Percentiles rank a stretch among this genome's conserved stretches.
Evolutionary conservation across 92 coral and sea anemone species (phyloP).

Genomic region (Parazoanthus swiftii): DNA sequence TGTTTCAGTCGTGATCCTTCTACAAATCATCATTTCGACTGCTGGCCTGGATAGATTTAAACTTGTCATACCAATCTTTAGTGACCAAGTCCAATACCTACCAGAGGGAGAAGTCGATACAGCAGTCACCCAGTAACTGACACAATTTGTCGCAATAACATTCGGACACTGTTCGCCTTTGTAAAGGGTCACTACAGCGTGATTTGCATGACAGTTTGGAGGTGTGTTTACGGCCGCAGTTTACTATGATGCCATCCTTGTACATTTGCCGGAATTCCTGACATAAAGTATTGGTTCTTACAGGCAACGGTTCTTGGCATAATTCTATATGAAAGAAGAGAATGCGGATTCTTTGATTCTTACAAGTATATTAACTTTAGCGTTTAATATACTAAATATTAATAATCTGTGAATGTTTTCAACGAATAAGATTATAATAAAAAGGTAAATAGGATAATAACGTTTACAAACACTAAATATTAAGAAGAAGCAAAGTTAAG

Average conservation of each 20-base stretch:
- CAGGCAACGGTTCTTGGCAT: neutral
- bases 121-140: neutral
- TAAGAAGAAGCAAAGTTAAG: too few species aligned
- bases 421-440: too few species aligned
- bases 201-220: neutral
- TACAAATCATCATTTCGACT: too few species aligned
- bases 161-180: neutral
- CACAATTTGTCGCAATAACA: constrained; percentile 11
- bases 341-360: too few species aligned
- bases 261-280: constrained; percentile 1
- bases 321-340: neutral
- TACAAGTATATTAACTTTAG: too few species aligned
- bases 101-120: constrained; percentile 7
- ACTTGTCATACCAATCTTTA: too few species aligned
- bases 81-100: neutral
- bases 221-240: neutral
- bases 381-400: too few species aligned
- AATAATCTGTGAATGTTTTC: too few species aligned
- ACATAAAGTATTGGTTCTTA: neutral
- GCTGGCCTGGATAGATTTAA: too few species aligned
- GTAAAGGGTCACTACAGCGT: neutral
- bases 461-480: too few species aligned
- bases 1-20: too few species aligned
- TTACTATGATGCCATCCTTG: neutral
- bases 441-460: too few species aligned